Percentiles rank a stretch among this genome's conserved stretches.
Conservation (phyloP, 2,113 vertebrate species). For the Pteropus alecto region DNA sequence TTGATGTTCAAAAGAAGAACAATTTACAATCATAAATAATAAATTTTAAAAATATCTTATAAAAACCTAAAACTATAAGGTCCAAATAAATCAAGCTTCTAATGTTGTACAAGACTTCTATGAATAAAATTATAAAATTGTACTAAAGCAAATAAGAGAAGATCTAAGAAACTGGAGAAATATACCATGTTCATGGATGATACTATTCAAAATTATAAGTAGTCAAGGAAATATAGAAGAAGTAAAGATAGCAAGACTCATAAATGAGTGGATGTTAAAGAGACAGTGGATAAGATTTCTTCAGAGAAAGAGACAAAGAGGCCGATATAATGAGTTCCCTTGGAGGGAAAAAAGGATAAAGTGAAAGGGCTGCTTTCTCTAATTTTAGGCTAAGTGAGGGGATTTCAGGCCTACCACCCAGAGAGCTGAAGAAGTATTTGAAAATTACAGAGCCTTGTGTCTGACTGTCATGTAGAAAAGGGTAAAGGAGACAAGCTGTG, state of each 20-base stretch:
- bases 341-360: background rate
- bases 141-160: background rate
- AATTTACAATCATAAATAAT: background rate
- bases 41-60: background rate
- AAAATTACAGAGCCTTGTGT: background rate
- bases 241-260: background rate
- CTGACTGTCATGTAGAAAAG: background rate
- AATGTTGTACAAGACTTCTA: background rate
- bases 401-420: background rate
- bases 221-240: background rate
- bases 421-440: background rate
- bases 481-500: background rate
- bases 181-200: background rate
- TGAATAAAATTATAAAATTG: background rate
- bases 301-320: background rate
- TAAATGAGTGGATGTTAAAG: background rate
- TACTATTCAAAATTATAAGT: background rate
- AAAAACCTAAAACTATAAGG: background rate
- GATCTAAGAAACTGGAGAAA: background rate
- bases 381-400: background rate
- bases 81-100: background rate
- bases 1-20: background rate
- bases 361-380: background rate
- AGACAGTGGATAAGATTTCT: background rate
- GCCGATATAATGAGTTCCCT: too few species aligned